phyloP scores from a whole-genome alignment of 2,888 invertebrate genomes.

The Tridacna crocea region DNA sequence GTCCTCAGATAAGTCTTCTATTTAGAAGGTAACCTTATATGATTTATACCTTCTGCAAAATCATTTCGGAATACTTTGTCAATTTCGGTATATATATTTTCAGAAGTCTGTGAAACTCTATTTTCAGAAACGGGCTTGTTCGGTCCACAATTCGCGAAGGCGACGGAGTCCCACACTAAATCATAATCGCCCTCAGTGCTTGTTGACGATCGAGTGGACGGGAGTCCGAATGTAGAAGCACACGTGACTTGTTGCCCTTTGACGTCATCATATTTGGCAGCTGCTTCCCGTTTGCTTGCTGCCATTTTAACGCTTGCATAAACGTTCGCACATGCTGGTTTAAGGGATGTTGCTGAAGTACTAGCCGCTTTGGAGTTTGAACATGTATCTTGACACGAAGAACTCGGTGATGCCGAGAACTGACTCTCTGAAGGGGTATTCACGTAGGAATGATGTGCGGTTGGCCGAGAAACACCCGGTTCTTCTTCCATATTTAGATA shows the following conservation, averaged over 20 bases:
- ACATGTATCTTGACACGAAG: constrained; percentile 26
- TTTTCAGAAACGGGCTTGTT: constrained; percentile 13
- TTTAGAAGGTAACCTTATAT: constrained; percentile 32
- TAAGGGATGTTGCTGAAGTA: constrained; percentile 15
- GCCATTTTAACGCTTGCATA: constrained; percentile 54
- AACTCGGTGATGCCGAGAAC: constrained; percentile 28
- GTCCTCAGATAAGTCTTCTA: too few relatives aligned
- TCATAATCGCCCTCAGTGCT: constrained; percentile 62
- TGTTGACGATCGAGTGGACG: constrained; percentile 43
- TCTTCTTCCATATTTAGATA: constrained; percentile 58
- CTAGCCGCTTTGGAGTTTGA: constrained; percentile 34
- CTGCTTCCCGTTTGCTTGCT: background rate
- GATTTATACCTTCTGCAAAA: constrained; percentile 40
- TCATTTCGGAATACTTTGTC: constrained; percentile 41
- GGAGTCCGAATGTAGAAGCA: constrained; percentile 35
- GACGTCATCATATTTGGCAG: constrained; percentile 22
- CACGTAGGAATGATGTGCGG: constrained; percentile 51
- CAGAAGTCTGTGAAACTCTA: constrained; percentile 36
- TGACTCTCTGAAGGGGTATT: constrained; percentile 46
- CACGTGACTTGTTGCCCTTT: background rate
- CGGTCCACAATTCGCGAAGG: constrained; percentile 38
- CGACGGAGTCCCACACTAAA: constrained; percentile 60
- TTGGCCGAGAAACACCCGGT: constrained; percentile 22
- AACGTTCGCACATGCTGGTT: constrained; percentile 46
- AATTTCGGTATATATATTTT: constrained; percentile 58